Evolutionary conservation across 2,797 vertebrate species (phyloP).

Genomic region (Setipinna tenuifilis): DNA sequence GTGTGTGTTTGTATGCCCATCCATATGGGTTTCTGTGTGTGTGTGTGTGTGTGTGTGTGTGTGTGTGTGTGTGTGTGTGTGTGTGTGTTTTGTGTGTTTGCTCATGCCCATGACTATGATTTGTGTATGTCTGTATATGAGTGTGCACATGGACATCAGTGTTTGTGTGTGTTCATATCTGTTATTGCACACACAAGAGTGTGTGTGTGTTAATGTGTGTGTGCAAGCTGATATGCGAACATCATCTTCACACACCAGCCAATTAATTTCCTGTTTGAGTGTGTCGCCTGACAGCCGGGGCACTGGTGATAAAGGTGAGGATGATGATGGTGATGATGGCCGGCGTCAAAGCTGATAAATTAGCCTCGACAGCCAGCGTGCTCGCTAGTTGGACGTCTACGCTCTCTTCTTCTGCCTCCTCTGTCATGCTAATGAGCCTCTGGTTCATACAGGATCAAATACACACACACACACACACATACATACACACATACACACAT

Average conservation of each 20-base stretch:
- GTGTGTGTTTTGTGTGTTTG: neutral
- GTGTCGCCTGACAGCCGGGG: neutral
- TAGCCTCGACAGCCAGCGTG: neutral
- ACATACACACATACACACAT: no score
- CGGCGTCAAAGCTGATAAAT: neutral
- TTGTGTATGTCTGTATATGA: neutral
- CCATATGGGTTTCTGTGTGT: neutral
- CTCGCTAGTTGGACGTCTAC: neutral
- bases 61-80: neutral
- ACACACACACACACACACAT: no score
- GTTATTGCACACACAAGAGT: no score
- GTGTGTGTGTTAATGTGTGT: no score
- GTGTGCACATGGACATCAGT: neutral
- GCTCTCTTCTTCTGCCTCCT: neutral
- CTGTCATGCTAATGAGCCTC: constrained; percentile 6
- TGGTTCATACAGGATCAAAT: neutral
- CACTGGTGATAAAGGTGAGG: neutral
- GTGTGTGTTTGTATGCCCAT: neutral
- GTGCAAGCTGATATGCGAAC: no score
- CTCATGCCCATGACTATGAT: neutral
- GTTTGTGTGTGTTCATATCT: neutral
- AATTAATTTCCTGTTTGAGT: neutral
- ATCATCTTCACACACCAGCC: neutral
- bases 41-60: neutral
- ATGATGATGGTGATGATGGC: constrained; percentile 12